Conservation (phyloP, 2,888 invertebrate species). For the Drosophila mulleri region DNA sequence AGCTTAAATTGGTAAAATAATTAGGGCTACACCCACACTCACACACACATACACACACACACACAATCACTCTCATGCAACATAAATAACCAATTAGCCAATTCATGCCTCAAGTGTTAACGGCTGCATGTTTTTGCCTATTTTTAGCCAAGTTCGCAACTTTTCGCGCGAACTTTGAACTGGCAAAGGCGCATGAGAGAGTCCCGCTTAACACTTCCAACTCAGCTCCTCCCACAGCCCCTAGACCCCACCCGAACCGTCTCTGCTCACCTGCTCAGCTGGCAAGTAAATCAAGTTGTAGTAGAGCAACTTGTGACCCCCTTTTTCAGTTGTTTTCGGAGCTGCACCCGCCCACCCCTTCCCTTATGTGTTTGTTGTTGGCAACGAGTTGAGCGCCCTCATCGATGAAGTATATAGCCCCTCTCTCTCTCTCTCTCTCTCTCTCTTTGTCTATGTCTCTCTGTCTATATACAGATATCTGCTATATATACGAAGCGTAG, state of each 20-base stretch:
- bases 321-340: conserved; percentile 44
- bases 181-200: conserved; percentile 59
- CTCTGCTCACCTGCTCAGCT: conserved; percentile 11
- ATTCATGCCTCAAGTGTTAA: conserved; percentile 79
- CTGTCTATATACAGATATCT: background rate
- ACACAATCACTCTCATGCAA: conserved; percentile 31
- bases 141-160: conserved; percentile 79
- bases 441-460: background rate
- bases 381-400: conserved; percentile 80
- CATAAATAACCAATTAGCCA: conserved; percentile 77
- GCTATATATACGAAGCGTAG: conserved; percentile 10
- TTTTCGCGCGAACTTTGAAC: conserved; percentile 78
- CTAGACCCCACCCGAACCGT: background rate
- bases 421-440: background rate
- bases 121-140: conserved; percentile 68
- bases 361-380: conserved; percentile 76
- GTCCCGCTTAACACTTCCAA: conserved; percentile 2
- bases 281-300: conserved; percentile 77
- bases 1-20: conserved; percentile 31
- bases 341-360: conserved; percentile 4
- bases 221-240: too few species aligned
- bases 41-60: conserved; percentile 17
- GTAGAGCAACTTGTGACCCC: conserved; percentile 76
- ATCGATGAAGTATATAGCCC: conserved; percentile 10
- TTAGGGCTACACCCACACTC: conserved; percentile 33